Conservation (phyloP, 2,797 vertebrate genomes). For the Lacerta bilineata region DNA sequence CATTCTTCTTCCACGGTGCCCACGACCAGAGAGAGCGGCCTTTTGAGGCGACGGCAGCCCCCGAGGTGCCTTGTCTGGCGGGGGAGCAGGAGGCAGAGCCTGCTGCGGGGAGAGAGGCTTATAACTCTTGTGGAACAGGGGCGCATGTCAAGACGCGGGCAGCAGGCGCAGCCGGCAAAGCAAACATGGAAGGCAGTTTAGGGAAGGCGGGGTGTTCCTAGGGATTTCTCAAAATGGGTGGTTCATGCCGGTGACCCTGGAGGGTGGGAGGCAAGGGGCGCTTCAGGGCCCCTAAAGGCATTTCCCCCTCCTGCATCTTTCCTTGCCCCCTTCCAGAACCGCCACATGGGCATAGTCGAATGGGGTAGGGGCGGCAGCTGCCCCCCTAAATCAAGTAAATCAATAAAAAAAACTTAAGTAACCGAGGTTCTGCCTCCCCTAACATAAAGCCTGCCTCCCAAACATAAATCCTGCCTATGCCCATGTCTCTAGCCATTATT, state of each 20-base stretch:
- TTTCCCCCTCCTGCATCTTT: too few species aligned
- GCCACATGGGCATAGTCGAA: too few species aligned
- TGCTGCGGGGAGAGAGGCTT: constrained; percentile 57
- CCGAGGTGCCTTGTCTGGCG: constrained; percentile 81
- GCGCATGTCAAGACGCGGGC: constrained; percentile 78
- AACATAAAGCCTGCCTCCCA: too few species aligned
- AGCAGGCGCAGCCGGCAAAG: constrained; percentile 82
- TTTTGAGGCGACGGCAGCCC: constrained; percentile 80
- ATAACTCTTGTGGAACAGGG: constrained; percentile 82
- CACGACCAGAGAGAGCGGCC: constrained; percentile 78
- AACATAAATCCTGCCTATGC: too few species aligned
- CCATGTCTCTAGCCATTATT: too few species aligned
- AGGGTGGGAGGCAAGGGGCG: not conserved
- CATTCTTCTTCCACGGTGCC: constrained; percentile 83
- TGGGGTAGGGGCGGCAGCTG: too few species aligned
- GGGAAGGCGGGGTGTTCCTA: not conserved
- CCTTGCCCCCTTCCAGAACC: too few species aligned
- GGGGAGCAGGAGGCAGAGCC: constrained; percentile 39
- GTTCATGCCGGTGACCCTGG: not conserved
- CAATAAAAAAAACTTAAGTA: too few species aligned
- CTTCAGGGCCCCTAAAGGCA: not conserved
- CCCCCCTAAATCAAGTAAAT: too few species aligned
- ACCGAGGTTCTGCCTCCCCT: too few species aligned
- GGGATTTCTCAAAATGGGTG: not conserved
- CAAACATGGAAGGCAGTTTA: constrained; percentile 77